These are phyloP conservation scores for Cottoperca gobio DNA, from an alignment of 2,797 vertebrate species.

Conservation along the genomic window DNA sequence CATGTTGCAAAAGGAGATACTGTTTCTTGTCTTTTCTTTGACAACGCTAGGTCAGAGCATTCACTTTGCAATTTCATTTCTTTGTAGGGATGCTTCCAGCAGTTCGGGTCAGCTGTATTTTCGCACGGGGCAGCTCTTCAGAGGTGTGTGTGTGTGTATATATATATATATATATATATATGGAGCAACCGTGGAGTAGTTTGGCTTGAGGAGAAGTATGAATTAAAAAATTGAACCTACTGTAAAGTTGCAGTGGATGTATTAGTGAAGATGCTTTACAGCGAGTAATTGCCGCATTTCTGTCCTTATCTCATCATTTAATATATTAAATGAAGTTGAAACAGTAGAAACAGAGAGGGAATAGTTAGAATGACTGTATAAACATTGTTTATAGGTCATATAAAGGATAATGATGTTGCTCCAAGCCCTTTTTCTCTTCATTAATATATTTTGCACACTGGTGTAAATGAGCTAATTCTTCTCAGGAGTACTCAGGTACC, in stretches of 20 bases:
- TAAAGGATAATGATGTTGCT: background rate
- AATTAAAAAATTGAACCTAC: background rate
- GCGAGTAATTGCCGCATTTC: background rate
- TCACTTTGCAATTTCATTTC: constrained; percentile 34
- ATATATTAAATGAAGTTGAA: background rate
- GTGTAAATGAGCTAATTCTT: background rate
- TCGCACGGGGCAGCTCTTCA: constrained; percentile 31
- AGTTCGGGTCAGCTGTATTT: constrained; percentile 36
- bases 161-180: constrained; percentile 31
- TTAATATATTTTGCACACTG: background rate
- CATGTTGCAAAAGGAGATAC: constrained; percentile 23
- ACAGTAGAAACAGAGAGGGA: background rate
- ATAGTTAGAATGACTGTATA: background rate
- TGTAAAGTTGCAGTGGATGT: background rate
- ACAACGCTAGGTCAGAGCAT: constrained; percentile 31
- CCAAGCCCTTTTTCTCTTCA: background rate
- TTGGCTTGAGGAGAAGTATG: constrained; percentile 24
- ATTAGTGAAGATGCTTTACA: background rate
- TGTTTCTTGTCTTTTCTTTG: constrained; percentile 30
- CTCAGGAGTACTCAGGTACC: background rate
- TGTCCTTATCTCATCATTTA: background rate
- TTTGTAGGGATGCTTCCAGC: constrained; percentile 6
- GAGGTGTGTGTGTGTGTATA: constrained; percentile 1
- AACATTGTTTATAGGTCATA: background rate
- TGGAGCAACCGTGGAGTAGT: background rate